Evolutionary conservation across 2,797 vertebrate species (phyloP).

Genomic region (Pangasius larnaudii): DNA sequence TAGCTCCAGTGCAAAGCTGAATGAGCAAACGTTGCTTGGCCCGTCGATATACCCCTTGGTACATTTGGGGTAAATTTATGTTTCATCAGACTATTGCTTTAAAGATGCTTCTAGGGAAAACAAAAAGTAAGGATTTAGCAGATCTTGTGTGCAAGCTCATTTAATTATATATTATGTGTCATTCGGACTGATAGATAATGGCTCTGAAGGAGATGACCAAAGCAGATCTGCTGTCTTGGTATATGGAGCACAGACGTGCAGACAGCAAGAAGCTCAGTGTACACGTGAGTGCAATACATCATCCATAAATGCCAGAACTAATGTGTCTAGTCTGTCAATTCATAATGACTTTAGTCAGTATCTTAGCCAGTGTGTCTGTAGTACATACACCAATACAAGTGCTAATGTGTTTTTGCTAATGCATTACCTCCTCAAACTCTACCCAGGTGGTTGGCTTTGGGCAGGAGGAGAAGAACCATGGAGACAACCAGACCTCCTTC

Average conservation of each 20-base stretch:
- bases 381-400: neutral
- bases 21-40: neutral
- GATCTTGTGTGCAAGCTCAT: neutral
- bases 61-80: neutral
- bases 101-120: neutral
- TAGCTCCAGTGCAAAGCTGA: neutral
- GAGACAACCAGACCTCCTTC: conserved; percentile 8
- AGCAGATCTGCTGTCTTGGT: conserved; percentile 85
- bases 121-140: neutral
- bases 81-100: neutral
- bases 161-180: neutral
- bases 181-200: conserved; percentile 78
- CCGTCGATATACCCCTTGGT: neutral
- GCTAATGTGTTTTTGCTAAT: neutral
- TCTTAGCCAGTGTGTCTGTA: neutral
- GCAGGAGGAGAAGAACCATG: conserved; percentile 78
- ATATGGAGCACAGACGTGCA: conserved; percentile 78
- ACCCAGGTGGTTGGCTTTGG: conserved; percentile 91
- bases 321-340: neutral
- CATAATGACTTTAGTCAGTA: neutral
- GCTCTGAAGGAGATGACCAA: conserved; percentile 86
- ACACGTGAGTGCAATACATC: conserved; percentile 76
- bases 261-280: conserved; percentile 87
- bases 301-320: neutral
- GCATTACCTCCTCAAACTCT: neutral